Evolutionary conservation across 2,797 vertebrate genomes (phyloP), one percentile per base, ranked within the genome.

Genomic region (Alexandromys oeconomus): DNA sequence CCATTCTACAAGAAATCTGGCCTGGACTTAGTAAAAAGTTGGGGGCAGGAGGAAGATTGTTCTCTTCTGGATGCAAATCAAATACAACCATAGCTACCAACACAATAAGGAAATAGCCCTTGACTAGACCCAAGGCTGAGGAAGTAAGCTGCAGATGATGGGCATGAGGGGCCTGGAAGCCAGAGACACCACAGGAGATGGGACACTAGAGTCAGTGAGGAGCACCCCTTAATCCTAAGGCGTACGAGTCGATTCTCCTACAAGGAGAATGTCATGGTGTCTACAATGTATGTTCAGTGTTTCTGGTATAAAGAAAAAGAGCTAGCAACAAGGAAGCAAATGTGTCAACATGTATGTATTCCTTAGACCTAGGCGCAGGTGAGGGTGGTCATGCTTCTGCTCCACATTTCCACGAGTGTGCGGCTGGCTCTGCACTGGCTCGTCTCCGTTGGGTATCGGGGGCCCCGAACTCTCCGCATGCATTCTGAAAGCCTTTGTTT

Each of bases 401-500:
- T 37, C 2, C 14, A 7, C 7, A 4, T 25, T 59, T 5, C 4
- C 7, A 0, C 9, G 3, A 0, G 2, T 57, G 65, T 6, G 14
- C 31, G 63, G 12, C 0, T 5, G 63, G 12, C 0, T 5, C 57
- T 1, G 4, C 2, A 3, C 17, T 6, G 0, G 4, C 6, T 21
- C 6, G 19, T 63, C 57, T 17, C 9, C 3, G 4, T 15, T 51
- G 59, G 13, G 6, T 5, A 2, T 17, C 15, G 0, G 0, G 0
- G 59, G 40, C 61, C 37, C 17, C 3, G 14, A 29, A 8, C 13
- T 2, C 51, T 15, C 23, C 1, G 2, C 21, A 79, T 17, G 4
- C 23, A n/a, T 34, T 34, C 9, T 85, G 63, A 93, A 54, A 46
- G 14, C 13, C 51, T 90, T 93, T 96, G 96, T 91, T 96, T 86